Base-by-base conservation (phyloP, 2,797 vertebrate genomes). In the Sebastes taczanowskii region DNA sequence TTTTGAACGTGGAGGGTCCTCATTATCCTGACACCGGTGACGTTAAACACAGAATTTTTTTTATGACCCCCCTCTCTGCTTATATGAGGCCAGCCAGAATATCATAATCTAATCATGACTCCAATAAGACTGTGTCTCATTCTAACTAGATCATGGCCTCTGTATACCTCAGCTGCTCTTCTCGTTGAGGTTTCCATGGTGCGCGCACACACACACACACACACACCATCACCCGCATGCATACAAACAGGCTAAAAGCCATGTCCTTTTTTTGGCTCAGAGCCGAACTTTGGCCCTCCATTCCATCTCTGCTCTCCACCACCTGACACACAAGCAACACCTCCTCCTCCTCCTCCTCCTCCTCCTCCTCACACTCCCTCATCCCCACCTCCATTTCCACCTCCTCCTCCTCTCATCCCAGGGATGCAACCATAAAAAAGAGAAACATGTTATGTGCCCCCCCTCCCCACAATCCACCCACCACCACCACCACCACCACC, bases 41-140 rank as follows among this genome's bases (percentile, higher is more conserved):
- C 69, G 84, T 81, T 67, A 61, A 88, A 67, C 76, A 82, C 59
- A 67, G 53, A 71, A 80, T 74, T 69, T 68, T 77, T 80, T 91
- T 86, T 74, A 88, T 78, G 66, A 71, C 22, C 49, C 69, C 52
- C 22, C 42, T 34, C 67, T 52, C 62, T 79, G 63, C 42, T 34
- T 65, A 71, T 53, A 78, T 35, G 77, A 83, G 80, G 76, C 88
- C 85, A 84, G 76, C 71, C 81, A 84, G 88, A 90, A 80, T 56
- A 89, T 85, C 77, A 11, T 82, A 84, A 91, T 89, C 84, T 63
- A 89, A 92, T 91, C 85, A 82, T 20, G 76, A 56, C 83, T 90
- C 80, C 81, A 84, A 77, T 88, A 86, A 81, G 65, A 74, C 74
- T 63, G 49, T 72, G 78, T 86, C 85, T 89, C 82, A 23, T 52